Evolutionary conservation across 2,797 vertebrate species (phyloP).

Genomic region (Trematomus bernacchii): DNA sequence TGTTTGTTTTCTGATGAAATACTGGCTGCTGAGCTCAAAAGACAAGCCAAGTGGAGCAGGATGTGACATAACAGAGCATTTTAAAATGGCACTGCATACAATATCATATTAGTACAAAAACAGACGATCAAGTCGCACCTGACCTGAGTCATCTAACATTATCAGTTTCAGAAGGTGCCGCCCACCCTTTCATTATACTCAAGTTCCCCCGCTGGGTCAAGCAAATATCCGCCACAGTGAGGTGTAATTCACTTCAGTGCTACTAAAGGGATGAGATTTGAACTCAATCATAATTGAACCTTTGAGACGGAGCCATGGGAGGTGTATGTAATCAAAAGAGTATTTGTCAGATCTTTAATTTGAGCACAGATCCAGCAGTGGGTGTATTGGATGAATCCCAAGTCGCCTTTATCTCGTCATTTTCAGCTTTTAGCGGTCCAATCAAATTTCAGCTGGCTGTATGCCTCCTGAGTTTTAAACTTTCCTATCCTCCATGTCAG

Average conservation of each 20-base stretch:
- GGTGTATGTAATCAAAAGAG: slow-evolving; percentile 20
- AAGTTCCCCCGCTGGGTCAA: slow-evolving; percentile 11
- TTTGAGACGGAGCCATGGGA: neutral
- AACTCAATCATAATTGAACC: slow-evolving; percentile 34
- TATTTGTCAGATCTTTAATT: slow-evolving; percentile 5
- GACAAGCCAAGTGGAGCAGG: slow-evolving; percentile 17
- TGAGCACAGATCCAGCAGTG: slow-evolving; percentile 5
- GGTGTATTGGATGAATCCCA: neutral
- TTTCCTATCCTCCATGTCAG: neutral
- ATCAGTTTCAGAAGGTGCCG: neutral
- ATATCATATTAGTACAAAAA: neutral
- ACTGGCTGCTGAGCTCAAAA: slow-evolving; percentile 9
- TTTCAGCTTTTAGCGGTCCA: neutral
- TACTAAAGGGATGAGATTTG: slow-evolving; percentile 59
- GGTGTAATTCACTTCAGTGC: slow-evolving; percentile 52
- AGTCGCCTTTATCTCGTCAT: neutral
- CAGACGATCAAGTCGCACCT: neutral
- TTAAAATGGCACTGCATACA: neutral
- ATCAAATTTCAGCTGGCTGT: slow-evolving; percentile 3
- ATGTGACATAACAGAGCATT: slow-evolving; percentile 1
- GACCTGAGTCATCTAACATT: neutral
- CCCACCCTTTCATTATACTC: slow-evolving; percentile 49
- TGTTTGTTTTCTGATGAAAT: slow-evolving; percentile 55
- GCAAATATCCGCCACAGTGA: slow-evolving; percentile 23
- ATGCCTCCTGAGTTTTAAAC: slow-evolving; percentile 15